phyloP scores from a whole-genome alignment of 2,113 vertebrate genomes.

The Phycodurus eques region DNA sequence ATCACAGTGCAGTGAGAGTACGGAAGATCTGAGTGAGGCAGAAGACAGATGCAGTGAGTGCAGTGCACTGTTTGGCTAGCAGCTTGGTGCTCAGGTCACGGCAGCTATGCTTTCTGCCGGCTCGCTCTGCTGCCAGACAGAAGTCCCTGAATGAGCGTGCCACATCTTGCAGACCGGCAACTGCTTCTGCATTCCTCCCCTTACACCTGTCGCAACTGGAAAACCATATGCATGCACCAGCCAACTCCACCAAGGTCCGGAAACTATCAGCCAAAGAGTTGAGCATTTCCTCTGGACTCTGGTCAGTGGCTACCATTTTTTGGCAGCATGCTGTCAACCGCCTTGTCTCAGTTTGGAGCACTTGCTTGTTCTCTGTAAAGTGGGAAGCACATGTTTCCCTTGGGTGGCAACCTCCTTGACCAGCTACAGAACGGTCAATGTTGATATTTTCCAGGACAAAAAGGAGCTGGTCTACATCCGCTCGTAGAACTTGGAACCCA shows the following conservation, averaged over 20 bases:
- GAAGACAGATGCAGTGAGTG: constrained; percentile 85
- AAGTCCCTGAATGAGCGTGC: constrained; percentile 85
- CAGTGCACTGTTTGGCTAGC: constrained; percentile 83
- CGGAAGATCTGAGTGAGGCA: constrained; percentile 90
- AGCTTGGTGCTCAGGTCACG: constrained; percentile 81
- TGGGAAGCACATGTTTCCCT: constrained; percentile 79
- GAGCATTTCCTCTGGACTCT: constrained; percentile 80
- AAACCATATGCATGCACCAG: constrained; percentile 82
- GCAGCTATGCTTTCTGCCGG: constrained; percentile 76
- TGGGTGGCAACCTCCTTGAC: constrained; percentile 70
- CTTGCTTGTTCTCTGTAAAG: constrained; percentile 81
- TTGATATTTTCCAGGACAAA: constrained; percentile 57
- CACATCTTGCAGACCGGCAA: constrained; percentile 77
- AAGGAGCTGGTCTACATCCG: constrained; percentile 72
- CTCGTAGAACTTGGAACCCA: constrained; percentile 79
- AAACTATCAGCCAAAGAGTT: constrained; percentile 77
- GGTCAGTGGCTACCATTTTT: constrained; percentile 79
- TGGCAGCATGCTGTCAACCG: constrained; percentile 85
- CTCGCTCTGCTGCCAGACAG: constrained; percentile 80
- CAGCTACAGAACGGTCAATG: constrained; percentile 57
- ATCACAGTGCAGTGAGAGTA: constrained; percentile 78
- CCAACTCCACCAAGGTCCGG: constrained; percentile 80
- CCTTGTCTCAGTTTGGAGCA: constrained; percentile 80
- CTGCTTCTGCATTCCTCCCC: constrained; percentile 76
- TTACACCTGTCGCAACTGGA: constrained; percentile 83